A percentile compares a stretch with the other conserved stretches of the same genome.
These are phyloP conservation scores for Macrosoma leucophasiata DNA, from an alignment of 2,888 invertebrate species.

Conservation along the genomic window DNA sequence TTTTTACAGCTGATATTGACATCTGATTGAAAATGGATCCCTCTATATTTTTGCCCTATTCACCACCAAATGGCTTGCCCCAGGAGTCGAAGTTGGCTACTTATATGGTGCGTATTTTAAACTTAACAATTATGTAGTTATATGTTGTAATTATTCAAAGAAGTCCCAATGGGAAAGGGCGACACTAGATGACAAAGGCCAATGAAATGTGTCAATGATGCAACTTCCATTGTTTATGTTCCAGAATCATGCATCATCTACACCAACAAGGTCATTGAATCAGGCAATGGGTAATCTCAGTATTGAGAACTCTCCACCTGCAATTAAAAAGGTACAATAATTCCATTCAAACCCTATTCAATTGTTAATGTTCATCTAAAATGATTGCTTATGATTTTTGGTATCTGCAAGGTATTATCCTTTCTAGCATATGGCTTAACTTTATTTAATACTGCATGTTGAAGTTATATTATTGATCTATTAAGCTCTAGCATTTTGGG, in stretches of 20 bases:
- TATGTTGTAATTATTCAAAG: not conserved
- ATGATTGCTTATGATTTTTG: not conserved
- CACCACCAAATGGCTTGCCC: conserved; percentile 83
- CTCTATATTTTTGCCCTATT: conserved; percentile 78
- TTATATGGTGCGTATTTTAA: conserved; percentile 79
- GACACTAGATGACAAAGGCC: too few relatives aligned
- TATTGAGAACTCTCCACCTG: conserved; percentile 51
- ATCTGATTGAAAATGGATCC: conserved; percentile 80
- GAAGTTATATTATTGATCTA: conserved; percentile 1
- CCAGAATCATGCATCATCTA: conserved; percentile 53
- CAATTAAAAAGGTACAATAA: conserved; percentile 43
- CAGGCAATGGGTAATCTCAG: conserved; percentile 51
- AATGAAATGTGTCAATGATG: not conserved
- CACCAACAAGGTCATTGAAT: conserved; percentile 45
- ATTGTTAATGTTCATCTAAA: not conserved
- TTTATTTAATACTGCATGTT: too few relatives aligned
- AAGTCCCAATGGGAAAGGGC: too few relatives aligned
- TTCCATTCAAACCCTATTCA: not conserved
- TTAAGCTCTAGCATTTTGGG: too few relatives aligned
- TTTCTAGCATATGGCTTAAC: too few relatives aligned
- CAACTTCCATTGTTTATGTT: conserved; percentile 25
- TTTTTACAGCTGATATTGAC: conserved; percentile 40
- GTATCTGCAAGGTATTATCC: not conserved
- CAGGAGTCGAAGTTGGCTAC: conserved; percentile 90
- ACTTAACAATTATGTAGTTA: not conserved